Conservation (phyloP, 2,113 vertebrate genomes). For the Orthonyx spaldingii region DNA sequence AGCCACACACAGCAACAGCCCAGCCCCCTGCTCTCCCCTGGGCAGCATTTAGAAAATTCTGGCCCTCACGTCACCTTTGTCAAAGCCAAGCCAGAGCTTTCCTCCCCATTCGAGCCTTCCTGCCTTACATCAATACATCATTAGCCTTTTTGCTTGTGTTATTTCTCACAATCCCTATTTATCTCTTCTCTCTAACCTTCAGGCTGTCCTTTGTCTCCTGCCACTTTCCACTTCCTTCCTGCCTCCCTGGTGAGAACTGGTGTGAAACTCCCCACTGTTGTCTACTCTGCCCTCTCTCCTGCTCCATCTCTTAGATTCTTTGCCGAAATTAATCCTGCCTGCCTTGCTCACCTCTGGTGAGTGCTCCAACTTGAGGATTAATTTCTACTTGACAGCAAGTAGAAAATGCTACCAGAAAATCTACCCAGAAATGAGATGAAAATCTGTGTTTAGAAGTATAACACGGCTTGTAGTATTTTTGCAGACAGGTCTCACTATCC, state of each 20-base stretch:
- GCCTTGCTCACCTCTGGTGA: not conserved
- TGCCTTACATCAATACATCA: slow-evolving; percentile 11
- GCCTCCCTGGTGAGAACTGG: not conserved
- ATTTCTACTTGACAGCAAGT: not conserved
- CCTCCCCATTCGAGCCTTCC: not conserved
- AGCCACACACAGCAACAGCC: accelerated
- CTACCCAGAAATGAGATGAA: not conserved
- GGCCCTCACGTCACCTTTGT: not conserved
- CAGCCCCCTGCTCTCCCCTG: not conserved
- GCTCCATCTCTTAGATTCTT: not conserved
- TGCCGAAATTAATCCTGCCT: not conserved
- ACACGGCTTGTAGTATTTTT: not conserved
- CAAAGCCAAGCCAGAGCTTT: not conserved
- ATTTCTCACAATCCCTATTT: slow-evolving; percentile 56
- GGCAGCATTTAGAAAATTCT: not conserved
- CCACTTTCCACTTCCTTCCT: slow-evolving; percentile 49
- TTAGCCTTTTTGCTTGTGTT: not conserved
- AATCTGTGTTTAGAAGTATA: not conserved
- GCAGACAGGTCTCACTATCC: not conserved
- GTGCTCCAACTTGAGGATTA: not conserved
- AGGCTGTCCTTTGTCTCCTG: slow-evolving; percentile 31
- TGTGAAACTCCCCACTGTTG: not conserved
- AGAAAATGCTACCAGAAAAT: no score
- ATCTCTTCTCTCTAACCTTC: not conserved
- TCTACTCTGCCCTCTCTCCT: not conserved